Evolutionary conservation across 2,888 invertebrate genomes (phyloP).

Genomic region (Oscheius sp.): DNA sequence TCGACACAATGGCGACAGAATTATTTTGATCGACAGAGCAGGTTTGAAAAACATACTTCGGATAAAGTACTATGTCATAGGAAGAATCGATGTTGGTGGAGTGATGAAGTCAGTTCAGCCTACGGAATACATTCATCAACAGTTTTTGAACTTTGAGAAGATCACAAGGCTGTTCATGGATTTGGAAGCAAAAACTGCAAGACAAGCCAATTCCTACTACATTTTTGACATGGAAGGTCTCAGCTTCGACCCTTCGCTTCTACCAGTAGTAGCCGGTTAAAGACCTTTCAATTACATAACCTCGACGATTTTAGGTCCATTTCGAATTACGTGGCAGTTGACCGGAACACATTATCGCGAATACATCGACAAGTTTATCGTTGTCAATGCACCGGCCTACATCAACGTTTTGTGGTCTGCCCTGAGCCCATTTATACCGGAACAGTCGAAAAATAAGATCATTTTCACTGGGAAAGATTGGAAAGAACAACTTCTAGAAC

Average conservation of each 20-base stretch:
- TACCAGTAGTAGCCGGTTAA: slow-evolving; percentile 50
- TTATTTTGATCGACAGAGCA: slow-evolving; percentile 58
- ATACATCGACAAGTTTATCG: slow-evolving; percentile 62
- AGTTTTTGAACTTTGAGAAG: slow-evolving; percentile 54
- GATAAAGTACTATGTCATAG: slow-evolving; percentile 12
- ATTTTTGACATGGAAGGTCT: slow-evolving; percentile 61
- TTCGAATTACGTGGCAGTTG: slow-evolving; percentile 61
- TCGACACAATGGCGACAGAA: slow-evolving; percentile 46
- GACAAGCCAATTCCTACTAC: slow-evolving; percentile 55
- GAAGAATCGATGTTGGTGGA: slow-evolving; percentile 53
- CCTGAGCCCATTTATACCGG: slow-evolving; percentile 52
- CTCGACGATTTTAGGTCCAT: slow-evolving; percentile 48
- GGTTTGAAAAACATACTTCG: slow-evolving; percentile 8
- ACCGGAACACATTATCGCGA: slow-evolving; percentile 58
- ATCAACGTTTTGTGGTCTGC: slow-evolving; percentile 59
- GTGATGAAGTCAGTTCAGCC: slow-evolving; percentile 61
- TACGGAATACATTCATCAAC: slow-evolving; percentile 60
- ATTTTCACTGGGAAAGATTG: slow-evolving; percentile 49
- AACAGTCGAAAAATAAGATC: slow-evolving; percentile 47
- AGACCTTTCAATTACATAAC: background rate
- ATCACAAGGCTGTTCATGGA: slow-evolving; percentile 49
- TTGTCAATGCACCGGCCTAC: slow-evolving; percentile 59
- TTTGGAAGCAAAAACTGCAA: slow-evolving; percentile 76
- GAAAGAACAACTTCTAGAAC: slow-evolving; percentile 55
- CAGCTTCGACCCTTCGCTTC: slow-evolving; percentile 52